Evolutionary conservation across 2,888 invertebrate species (phyloP).

Genomic region (Leptopterna dolabrata): DNA sequence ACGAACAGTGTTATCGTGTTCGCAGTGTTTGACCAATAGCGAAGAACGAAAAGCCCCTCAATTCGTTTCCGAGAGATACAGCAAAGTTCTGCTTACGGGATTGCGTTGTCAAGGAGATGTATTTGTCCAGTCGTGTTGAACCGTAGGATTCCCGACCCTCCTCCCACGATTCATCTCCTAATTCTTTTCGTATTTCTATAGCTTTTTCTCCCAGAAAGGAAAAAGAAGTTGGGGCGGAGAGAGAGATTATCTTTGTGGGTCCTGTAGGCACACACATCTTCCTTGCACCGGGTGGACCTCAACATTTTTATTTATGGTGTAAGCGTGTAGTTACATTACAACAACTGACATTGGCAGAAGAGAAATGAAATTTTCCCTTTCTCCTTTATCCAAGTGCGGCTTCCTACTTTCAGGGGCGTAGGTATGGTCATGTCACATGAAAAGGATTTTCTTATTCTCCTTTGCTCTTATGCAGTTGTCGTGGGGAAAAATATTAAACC

Average conservation of each 20-base stretch:
- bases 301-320: constrained; percentile 13
- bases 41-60: neutral
- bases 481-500: neutral
- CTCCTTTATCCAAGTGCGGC: neutral
- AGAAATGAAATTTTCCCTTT: constrained; percentile 1
- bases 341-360: constrained; percentile 16
- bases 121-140: neutral
- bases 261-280: constrained; percentile 20
- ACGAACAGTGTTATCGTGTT: too few relatives aligned
- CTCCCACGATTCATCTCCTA: neutral
- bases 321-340: constrained; percentile 31
- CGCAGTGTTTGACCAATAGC: constrained; percentile 21
- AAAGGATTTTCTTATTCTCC: neutral
- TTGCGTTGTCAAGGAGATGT: constrained; percentile 31
- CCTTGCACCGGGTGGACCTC: constrained; percentile 18
- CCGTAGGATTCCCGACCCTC: neutral
- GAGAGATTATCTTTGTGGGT: constrained; percentile 12
- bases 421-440: constrained; percentile 12
- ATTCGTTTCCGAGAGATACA: constrained; percentile 24
- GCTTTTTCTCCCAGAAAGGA: constrained; percentile 2
- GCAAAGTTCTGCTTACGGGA: constrained; percentile 31
- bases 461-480: neutral
- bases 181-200: constrained; percentile 26
- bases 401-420: neutral
- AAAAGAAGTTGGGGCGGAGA: neutral